phyloP scores from a whole-genome alignment of 64 coral and sea anemone genomes.

The Pocillopora verrucosa region DNA sequence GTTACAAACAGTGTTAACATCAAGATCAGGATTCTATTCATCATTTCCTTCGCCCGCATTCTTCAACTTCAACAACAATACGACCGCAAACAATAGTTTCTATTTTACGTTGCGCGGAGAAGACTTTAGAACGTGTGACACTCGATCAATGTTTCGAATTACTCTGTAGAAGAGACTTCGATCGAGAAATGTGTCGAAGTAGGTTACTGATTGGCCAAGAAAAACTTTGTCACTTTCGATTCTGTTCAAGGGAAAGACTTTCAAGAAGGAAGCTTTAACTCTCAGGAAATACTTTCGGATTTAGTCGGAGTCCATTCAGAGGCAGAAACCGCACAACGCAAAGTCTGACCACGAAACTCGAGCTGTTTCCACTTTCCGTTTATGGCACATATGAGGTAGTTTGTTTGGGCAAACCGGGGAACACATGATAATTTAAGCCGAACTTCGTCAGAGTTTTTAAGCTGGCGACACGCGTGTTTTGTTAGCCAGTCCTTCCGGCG shows the following conservation, averaged over 20 bases:
- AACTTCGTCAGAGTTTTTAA: constrained; percentile 2
- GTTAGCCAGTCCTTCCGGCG: constrained; percentile 2
- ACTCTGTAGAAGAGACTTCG: background rate
- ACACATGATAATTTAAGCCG: background rate
- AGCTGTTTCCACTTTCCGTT: background rate
- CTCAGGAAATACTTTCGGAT: too few relatives aligned
- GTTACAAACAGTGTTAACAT: background rate
- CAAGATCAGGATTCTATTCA: background rate
- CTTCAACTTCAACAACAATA: constrained; percentile 15
- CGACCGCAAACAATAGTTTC: constrained; percentile 30
- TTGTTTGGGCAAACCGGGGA: background rate
- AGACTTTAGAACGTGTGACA: background rate
- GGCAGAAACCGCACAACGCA: background rate
- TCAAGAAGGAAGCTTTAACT: too few relatives aligned
- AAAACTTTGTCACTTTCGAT: background rate
- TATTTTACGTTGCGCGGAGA: background rate
- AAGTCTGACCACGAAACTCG: background rate
- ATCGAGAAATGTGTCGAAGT: background rate
- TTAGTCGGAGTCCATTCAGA: background rate
- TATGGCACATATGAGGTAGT: background rate
- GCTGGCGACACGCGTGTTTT: constrained; percentile 1
- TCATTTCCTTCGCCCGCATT: background rate
- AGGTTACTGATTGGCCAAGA: background rate
- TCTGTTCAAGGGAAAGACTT: too few relatives aligned
- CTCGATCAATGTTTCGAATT: background rate